These are phyloP conservation scores for Picus viridis DNA, from an alignment of 2,797 vertebrate genomes.

Conservation along the genomic window DNA sequence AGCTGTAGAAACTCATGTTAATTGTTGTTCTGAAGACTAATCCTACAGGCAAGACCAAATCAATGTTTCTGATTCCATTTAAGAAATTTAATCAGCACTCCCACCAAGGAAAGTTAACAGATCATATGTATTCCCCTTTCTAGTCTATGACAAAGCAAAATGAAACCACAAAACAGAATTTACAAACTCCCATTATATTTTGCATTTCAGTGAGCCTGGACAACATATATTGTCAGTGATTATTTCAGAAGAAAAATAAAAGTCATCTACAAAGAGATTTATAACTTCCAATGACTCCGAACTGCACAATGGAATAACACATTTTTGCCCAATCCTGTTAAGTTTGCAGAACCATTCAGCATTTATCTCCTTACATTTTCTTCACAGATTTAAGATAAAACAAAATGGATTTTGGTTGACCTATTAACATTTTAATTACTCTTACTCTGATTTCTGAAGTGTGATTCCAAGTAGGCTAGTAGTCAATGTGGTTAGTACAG, in stretches of 20 bases:
- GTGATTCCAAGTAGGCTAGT: not conserved
- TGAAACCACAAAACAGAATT: not conserved
- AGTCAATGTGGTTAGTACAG: not conserved
- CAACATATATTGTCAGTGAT: not conserved
- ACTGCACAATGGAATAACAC: not conserved
- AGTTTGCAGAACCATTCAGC: not conserved
- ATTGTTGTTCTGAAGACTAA: not conserved
- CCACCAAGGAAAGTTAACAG: not conserved
- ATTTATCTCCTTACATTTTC: not conserved
- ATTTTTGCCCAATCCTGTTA: not conserved
- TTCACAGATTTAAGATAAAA: not conserved
- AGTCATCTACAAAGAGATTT: not conserved
- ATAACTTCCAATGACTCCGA: not conserved
- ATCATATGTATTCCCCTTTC: not conserved
- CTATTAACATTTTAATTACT: not conserved
- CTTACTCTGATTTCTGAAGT: not conserved
- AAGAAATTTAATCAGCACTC: slow-evolving; percentile 12
- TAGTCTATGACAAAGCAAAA: not conserved
- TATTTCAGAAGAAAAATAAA: not conserved
- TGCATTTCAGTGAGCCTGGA: not conserved
- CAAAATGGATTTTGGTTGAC: not conserved
- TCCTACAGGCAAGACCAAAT: not conserved
- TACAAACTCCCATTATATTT: not conserved
- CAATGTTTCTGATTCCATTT: not conserved
- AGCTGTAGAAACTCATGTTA: not conserved